Percentiles rank a stretch among this genome's conserved stretches.
These are phyloP conservation scores for Anarsia innoxiella DNA, from an alignment of 2,888 invertebrate species.

Conservation along the genomic window DNA sequence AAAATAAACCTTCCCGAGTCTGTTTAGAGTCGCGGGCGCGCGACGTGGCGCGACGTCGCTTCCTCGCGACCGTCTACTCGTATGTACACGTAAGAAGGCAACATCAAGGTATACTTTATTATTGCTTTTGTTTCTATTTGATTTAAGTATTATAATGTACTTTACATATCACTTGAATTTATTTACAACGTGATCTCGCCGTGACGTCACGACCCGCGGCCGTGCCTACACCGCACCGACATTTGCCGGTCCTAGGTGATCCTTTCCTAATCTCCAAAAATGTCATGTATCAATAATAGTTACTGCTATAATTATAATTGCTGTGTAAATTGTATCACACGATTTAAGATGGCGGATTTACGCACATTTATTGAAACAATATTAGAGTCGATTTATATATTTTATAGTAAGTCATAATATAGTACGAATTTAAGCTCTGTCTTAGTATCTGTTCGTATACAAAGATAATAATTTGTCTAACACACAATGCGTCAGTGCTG, in stretches of 20 bases:
- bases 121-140: constrained; percentile 71
- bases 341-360: constrained; percentile 2
- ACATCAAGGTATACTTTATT: constrained; percentile 74
- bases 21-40: constrained; percentile 26
- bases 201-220: neutral
- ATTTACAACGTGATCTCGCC: constrained; percentile 46
- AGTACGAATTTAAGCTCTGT: constrained; percentile 67
- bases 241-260: too few relatives aligned
- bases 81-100: constrained; percentile 69
- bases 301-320: constrained; percentile 3
- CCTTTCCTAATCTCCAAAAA: constrained; percentile 3
- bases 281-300: constrained; percentile 4
- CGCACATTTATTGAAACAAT: constrained; percentile 38
- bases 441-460: constrained; percentile 73
- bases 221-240: too few relatives aligned
- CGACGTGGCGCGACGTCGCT: constrained; percentile 5
- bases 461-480: constrained; percentile 41
- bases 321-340: constrained; percentile 6
- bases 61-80: constrained; percentile 26
- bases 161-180: constrained; percentile 68
- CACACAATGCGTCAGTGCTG: neutral
- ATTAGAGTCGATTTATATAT: constrained; percentile 35
- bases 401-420: constrained; percentile 43
- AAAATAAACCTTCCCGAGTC: constrained; percentile 55
- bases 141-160: constrained; percentile 59